Base-by-base conservation (phyloP, 2,888 invertebrate genomes). In the Hermaeophaga mercurialis region DNA sequence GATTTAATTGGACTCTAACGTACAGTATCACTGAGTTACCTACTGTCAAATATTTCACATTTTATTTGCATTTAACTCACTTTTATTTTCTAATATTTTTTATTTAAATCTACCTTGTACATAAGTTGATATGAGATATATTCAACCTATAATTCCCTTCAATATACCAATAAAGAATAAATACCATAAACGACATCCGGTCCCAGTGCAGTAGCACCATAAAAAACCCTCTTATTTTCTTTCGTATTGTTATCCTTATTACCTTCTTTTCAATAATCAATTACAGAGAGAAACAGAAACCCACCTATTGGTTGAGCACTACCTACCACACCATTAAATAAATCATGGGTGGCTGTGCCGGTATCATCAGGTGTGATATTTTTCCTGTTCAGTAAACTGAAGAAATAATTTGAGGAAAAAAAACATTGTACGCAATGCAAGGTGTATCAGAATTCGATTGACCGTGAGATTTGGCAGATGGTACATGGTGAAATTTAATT, bases 301-400 rank as follows among this genome's bases (percentile, higher is more conserved):
- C 43, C 7, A 12, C 43, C 7, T 12, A 28, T 14, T 14, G 44
- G 15, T 28, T 24, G 24, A 28, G 1, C n/a, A 17, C 44, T 44
- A 28, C 34, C 34, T 24, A 36, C 24, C 47, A 12, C 47, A 36
- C 24, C 14, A 47, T 47, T 34, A 47, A 47, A 36, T 36, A 22
- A 46, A 46, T 33, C 46, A 47, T 24, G 22, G 24, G 34, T 36
- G 24, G 36, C 36, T 36, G 14, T 39, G 38, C 34, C 48, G 38
- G 24, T 44, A 33, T 19, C 28, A 55, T 49, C 58, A 44, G 26
- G 39, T 38, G 47, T 36, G 24, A 45, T 50, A 54, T 54, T 58
- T 54, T 46, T 58, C 58, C 49, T 54, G 58, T 48, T 58, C 54
- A 58, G 48, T 54, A 58, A 54, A 58, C 54, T 54, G 58, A 50